Evolutionary conservation across 2,797 vertebrate species (phyloP).

Genomic region (Nannoperca australis): DNA sequence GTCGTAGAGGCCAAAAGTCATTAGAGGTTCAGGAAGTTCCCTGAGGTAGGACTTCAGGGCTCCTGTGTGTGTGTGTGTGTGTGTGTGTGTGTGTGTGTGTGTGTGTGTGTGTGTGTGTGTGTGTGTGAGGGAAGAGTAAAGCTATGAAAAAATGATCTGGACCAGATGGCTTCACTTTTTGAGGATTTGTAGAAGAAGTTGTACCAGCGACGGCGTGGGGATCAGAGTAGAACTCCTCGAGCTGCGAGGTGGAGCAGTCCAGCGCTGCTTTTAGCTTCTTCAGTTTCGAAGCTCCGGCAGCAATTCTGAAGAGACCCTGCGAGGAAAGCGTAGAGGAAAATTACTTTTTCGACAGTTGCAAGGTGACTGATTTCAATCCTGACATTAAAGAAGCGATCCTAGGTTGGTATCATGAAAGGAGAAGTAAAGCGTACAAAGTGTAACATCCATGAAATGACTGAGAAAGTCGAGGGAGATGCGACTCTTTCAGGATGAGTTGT

Average conservation of each 20-base stretch:
- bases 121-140: slow-evolving; percentile 73
- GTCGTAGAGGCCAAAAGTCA: slow-evolving; percentile 94
- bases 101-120: slow-evolving; percentile 84
- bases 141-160: slow-evolving; percentile 32
- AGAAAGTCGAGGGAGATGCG: slow-evolving; percentile 42
- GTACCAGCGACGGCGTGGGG: slow-evolving; percentile 98
- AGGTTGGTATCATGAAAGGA: slow-evolving; percentile 43
- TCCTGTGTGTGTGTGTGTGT: slow-evolving; percentile 88
- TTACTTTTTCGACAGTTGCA: slow-evolving; percentile 28
- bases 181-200: slow-evolving; percentile 4
- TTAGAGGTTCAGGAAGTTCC: slow-evolving; percentile 96
- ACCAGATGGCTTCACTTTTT: slow-evolving; percentile 25
- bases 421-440: slow-evolving; percentile 46
- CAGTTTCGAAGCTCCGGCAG: slow-evolving; percentile 96
- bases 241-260: slow-evolving; percentile 96
- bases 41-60: slow-evolving; percentile 97
- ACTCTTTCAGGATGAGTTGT: slow-evolving; percentile 43
- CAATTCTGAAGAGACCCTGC: slow-evolving; percentile 97
- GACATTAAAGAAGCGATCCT: slow-evolving; percentile 52
- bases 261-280: slow-evolving; percentile 98
- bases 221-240: slow-evolving; percentile 97
- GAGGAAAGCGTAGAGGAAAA: not conserved
- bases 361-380: slow-evolving; percentile 52
- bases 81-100: slow-evolving; percentile 86
- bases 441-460: not conserved